phyloP scores from a whole-genome alignment of 2,113 vertebrate genomes.

The Fulmarus glacialis region DNA sequence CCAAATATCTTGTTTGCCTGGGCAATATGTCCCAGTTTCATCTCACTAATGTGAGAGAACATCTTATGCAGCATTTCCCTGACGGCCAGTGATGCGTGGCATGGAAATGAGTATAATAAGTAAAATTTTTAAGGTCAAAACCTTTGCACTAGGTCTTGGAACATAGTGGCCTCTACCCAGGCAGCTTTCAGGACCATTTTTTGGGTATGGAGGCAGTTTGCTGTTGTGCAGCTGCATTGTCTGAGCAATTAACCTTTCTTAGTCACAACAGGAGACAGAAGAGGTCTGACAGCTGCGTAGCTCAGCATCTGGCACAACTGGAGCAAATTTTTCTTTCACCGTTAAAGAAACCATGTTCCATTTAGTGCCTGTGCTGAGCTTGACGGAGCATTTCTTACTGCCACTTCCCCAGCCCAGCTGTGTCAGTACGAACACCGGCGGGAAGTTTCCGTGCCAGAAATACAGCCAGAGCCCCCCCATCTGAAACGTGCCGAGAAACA shows the following conservation, averaged over 20 bases:
- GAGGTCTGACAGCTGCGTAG: neutral
- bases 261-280: neutral
- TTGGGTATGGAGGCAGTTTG: neutral
- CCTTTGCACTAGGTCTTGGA: neutral
- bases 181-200: neutral
- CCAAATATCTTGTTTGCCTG: neutral
- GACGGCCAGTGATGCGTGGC: neutral
- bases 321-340: slow-evolving; percentile 20
- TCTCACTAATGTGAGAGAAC: neutral
- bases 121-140: neutral
- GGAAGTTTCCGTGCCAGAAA: neutral
- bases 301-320: slow-evolving; percentile 19
- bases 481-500: neutral
- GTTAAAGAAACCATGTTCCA: neutral
- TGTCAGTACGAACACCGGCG: rapidly evolving
- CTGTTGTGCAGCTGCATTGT: neutral
- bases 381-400: neutral
- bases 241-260: slow-evolving; percentile 2
- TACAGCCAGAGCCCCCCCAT: neutral
- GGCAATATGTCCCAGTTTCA: neutral
- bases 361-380: neutral
- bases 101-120: neutral
- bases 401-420: neutral
- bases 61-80: neutral
- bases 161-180: neutral